A percentile compares a stretch with the other conserved stretches of the same genome.
phyloP scores from a whole-genome alignment of 2,888 invertebrate genomes.

The Merodon equestris region DNA sequence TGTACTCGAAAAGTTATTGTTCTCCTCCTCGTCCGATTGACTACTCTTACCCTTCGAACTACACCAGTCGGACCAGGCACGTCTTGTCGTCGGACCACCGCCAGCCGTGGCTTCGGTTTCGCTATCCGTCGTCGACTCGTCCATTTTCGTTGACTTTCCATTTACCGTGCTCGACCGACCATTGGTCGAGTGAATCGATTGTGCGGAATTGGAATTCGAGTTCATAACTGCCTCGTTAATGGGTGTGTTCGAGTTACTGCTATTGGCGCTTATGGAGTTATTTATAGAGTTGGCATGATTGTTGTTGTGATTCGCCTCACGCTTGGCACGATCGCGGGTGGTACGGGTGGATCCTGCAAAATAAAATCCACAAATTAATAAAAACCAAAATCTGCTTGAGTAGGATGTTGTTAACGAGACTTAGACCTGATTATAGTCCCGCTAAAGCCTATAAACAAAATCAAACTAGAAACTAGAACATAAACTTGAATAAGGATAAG shows the following conservation, averaged over 20 bases:
- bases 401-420: slow-evolving; percentile 7
- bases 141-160: slow-evolving; percentile 52
- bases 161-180: slow-evolving; percentile 39
- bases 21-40: slow-evolving; percentile 82
- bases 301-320: slow-evolving; percentile 75
- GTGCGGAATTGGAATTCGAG: slow-evolving; percentile 55
- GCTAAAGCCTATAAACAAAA: slow-evolving; percentile 33
- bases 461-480: slow-evolving; percentile 7
- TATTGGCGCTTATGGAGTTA: slow-evolving; percentile 55
- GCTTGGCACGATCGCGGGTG: slow-evolving; percentile 78
- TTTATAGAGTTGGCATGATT: slow-evolving; percentile 68
- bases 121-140: slow-evolving; percentile 73
- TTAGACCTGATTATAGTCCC: slow-evolving; percentile 31
- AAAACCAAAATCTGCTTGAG: neutral
- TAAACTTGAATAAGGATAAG: slow-evolving; percentile 17
- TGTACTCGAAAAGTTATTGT: slow-evolving; percentile 77
- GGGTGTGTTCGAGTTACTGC: slow-evolving; percentile 70
- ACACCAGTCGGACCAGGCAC: slow-evolving; percentile 88
- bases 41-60: slow-evolving; percentile 82
- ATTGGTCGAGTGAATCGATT: slow-evolving; percentile 34
- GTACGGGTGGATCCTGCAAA: slow-evolving; percentile 76
- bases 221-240: slow-evolving; percentile 45
- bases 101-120: slow-evolving; percentile 78
- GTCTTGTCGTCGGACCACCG: slow-evolving; percentile 84
- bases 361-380: neutral